phyloP scores from a whole-genome alignment of 2,888 invertebrate genomes.

The Drosophila atroscutellata region DNA sequence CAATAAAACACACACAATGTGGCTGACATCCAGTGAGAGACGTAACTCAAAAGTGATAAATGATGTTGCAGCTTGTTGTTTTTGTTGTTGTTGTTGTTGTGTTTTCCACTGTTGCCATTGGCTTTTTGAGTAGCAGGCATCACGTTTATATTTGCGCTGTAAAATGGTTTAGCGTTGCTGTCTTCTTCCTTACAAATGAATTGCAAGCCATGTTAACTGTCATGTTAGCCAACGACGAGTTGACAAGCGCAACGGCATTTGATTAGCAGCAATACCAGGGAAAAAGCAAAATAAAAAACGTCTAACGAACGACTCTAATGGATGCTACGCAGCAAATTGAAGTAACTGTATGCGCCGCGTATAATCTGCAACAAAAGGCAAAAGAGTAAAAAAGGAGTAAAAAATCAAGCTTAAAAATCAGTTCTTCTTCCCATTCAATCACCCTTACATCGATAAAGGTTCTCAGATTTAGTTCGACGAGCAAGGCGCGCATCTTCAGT shows the following conservation, averaged over 20 bases:
- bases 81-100: background rate
- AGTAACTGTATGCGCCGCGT: constrained; percentile 82
- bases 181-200: constrained; percentile 43
- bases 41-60: constrained; percentile 71
- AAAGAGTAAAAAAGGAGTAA: background rate
- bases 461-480: constrained; percentile 74
- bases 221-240: constrained; percentile 71
- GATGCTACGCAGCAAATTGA: constrained; percentile 73
- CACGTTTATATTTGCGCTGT: constrained; percentile 68
- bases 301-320: constrained; percentile 27
- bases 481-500: constrained; percentile 73
- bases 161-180: constrained; percentile 70
- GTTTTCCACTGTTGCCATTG: constrained; percentile 52
- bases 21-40: constrained; percentile 42
- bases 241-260: constrained; percentile 67
- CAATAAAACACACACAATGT: constrained; percentile 66
- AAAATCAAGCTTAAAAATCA: background rate
- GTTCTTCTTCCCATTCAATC: background rate
- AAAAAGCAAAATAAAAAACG: background rate
- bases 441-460: constrained; percentile 76
- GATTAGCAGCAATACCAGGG: constrained; percentile 40
- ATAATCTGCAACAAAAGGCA: constrained; percentile 65
- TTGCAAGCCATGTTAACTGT: constrained; percentile 77
- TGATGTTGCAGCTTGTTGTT: constrained; percentile 65
- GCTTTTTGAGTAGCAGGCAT: constrained; percentile 62